Base-by-base conservation (phyloP, 1,140 invertebrate genomes). In the Cyrtorhinus lividipennis region DNA sequence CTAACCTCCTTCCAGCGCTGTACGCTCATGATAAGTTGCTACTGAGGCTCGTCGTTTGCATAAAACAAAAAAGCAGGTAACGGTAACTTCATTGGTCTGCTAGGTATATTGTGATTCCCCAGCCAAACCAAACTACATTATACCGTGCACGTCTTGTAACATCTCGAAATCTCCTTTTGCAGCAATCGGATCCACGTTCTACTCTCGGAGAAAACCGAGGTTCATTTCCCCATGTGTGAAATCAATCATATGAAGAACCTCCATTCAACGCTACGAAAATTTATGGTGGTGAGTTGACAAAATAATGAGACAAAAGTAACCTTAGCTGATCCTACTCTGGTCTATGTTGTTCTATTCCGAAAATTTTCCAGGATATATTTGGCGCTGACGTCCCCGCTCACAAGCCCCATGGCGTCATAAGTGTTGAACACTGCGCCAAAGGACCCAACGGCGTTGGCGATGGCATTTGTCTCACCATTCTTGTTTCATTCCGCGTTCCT, bases 221-320 rank as follows among this genome's bases (percentile, higher is more conserved):
- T 84, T 68, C 89, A 93, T 77, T 80, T 93, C 64, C 92, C 92
- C 44, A 81, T 85, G 13, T 90, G 88, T 69, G 90, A 94, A 76
- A 85, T 95, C 64, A 88, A 92, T 75, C 90, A 90, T 24, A 80
- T 81, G 56, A 84, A 86, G 69, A 93, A 86, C 76, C 71, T 94
- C 23, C 88, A 94, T 76, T 89, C 88, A 0, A 91, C 88, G 45
- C 72, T 95, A 27, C 84, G 88, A 67, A 88, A 85, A 72, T 95
- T 90, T 73, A 92, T 94, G 87, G 84, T 89, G 60, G 82, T 83
- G 74, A 75, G 76, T 38, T 38, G 5, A 15, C 30, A 38, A 38
- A n/a, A 8, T 15, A 38, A 38, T 38, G 30, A 15, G 15, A 38
- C 15, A 38, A 38, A 38, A 38, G 30, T 38, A 38, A 38, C 30